These are phyloP conservation scores for Gallinago media DNA, from an alignment of 2,113 vertebrate genomes.

Conservation along the genomic window DNA sequence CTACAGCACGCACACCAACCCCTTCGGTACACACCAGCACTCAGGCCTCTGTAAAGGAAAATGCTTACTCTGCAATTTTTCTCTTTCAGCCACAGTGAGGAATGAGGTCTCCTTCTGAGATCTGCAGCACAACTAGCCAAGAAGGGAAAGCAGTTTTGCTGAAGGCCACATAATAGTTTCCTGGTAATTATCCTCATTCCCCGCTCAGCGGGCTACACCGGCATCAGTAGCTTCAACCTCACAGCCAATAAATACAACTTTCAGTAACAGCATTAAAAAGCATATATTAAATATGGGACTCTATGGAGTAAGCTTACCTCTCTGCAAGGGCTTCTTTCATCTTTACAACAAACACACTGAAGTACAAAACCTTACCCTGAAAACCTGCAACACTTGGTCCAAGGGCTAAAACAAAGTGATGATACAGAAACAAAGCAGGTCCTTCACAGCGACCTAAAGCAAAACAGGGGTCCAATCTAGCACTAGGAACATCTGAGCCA, in stretches of 20 bases:
- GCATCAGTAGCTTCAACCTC: neutral
- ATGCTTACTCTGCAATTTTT: neutral
- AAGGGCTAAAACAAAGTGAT: neutral
- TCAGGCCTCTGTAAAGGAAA: fast-evolving
- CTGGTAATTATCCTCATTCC: neutral
- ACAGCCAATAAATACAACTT: neutral
- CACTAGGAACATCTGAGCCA: neutral
- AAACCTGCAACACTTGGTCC: neutral
- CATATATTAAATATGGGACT: fast-evolving
- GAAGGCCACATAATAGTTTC: neutral
- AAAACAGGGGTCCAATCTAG: neutral
- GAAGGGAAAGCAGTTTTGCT: neutral
- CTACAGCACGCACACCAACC: neutral
- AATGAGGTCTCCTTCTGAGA: neutral
- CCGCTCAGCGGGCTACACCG: neutral
- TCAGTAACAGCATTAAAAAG: neutral
- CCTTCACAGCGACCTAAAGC: neutral
- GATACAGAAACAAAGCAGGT: neutral
- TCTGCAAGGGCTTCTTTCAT: neutral
- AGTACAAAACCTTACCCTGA: neutral
- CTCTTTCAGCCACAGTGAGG: neutral
- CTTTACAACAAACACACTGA: neutral
- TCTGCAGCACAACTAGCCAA: neutral
- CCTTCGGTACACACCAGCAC: fast-evolving
- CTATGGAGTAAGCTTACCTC: neutral